Evolutionary conservation across 2,113 vertebrate species (phyloP).

Genomic region (Eleginops maclovinus): DNA sequence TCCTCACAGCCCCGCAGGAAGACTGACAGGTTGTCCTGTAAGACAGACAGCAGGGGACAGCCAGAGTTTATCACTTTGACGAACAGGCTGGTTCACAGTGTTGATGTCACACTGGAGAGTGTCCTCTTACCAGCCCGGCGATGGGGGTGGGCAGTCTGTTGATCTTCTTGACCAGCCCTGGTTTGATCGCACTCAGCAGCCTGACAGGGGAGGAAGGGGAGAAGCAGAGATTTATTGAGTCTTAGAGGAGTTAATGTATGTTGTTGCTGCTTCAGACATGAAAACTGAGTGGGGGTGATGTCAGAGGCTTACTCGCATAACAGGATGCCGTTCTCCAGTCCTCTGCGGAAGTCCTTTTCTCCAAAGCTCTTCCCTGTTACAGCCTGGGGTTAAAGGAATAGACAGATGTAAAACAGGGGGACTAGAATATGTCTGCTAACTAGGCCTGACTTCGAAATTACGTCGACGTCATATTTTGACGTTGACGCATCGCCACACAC

Average conservation of each 20-base stretch:
- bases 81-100: constrained; percentile 14
- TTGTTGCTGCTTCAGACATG: constrained; percentile 28
- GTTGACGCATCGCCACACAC: too few relatives aligned
- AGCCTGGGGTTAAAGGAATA: constrained; percentile 83
- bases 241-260: constrained; percentile 41
- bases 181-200: constrained; percentile 96
- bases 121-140: constrained; percentile 93
- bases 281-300: constrained; percentile 31
- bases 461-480: too few relatives aligned
- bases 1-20: constrained; percentile 97
- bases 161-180: constrained; percentile 97
- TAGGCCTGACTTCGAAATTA: too few relatives aligned
- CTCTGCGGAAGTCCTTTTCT: constrained; percentile 94
- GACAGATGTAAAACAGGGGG: constrained; percentile 33
- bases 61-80: constrained; percentile 44
- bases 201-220: constrained; percentile 78
- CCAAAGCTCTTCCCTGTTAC: constrained; percentile 95
- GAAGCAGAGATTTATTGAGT: constrained; percentile 48
- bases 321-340: constrained; percentile 95
- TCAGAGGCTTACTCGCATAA: constrained; percentile 94
- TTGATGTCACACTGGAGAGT: constrained; percentile 23
- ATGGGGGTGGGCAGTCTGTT: constrained; percentile 97
- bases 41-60: constrained; percentile 29
- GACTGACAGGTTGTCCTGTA: constrained; percentile 95
- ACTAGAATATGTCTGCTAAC: neutral